phyloP scores from a whole-genome alignment of 2,113 vertebrate species.

The Rhodinocichla rosea region DNA sequence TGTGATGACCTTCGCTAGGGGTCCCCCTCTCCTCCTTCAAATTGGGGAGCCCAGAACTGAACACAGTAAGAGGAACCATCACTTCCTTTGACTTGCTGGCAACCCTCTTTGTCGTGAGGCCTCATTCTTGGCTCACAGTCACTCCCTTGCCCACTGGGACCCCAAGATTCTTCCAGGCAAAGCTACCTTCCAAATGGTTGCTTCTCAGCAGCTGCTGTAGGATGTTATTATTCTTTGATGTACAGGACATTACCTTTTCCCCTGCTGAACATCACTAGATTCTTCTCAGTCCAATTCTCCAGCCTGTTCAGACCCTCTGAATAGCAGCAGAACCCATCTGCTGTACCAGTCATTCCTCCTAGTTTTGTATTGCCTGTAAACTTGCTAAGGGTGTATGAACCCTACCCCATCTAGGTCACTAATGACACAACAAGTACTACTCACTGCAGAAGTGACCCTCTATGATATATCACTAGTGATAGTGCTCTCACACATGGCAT shows the following conservation, averaged over 20 bases:
- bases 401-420: background rate
- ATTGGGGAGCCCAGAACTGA: background rate
- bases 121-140: background rate
- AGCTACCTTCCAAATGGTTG: background rate
- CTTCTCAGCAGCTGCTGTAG: background rate
- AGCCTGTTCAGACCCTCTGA: background rate
- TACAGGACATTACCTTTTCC: background rate
- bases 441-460: background rate
- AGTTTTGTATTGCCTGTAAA: background rate
- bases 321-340: background rate
- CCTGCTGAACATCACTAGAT: background rate
- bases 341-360: background rate
- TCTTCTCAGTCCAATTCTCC: background rate
- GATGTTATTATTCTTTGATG: background rate
- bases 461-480: background rate
- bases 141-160: background rate
- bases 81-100: background rate
- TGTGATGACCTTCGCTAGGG: background rate
- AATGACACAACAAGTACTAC: background rate
- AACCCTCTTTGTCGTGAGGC: background rate
- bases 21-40: too few relatives aligned
- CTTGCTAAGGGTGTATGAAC: background rate
- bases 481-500: background rate
- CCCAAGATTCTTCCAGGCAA: background rate
- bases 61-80: background rate